Evolutionary conservation across 2,113 vertebrate genomes (phyloP).

Genomic region (Eclectus roratus): DNA sequence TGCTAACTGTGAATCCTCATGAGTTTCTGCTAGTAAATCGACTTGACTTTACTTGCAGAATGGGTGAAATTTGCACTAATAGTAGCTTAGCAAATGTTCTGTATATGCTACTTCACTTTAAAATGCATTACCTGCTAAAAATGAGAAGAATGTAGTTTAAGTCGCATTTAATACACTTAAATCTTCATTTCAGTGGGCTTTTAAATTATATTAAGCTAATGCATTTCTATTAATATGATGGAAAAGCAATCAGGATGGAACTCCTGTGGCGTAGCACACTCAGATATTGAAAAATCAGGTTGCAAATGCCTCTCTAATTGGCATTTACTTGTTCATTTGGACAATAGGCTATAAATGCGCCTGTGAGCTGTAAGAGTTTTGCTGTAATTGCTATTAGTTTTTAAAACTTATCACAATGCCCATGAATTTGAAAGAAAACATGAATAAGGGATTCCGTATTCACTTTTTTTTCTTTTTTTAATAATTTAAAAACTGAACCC

Average conservation of each 20-base stretch:
- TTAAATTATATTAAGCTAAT: neutral
- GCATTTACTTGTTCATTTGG: neutral
- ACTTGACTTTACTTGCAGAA: neutral
- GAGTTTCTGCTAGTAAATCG: neutral
- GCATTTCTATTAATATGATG: neutral
- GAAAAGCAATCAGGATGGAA: neutral
- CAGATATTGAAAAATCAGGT: neutral
- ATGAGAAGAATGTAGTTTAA: neutral
- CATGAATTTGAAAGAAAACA: neutral
- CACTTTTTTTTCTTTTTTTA: neutral
- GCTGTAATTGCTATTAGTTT: neutral
- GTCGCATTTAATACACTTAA: neutral
- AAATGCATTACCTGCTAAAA: neutral
- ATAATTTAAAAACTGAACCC: neutral
- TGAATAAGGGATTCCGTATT: neutral
- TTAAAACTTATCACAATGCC: neutral
- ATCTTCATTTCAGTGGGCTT: neutral
- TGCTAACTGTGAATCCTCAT: neutral
- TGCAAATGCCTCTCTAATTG: neutral
- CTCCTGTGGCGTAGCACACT: neutral
- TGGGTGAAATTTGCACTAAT: neutral
- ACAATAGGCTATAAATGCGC: neutral
- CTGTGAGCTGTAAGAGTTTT: neutral
- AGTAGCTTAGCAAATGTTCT: neutral
- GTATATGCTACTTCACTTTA: neutral